Conservation (phyloP, 2,888 invertebrate genomes). For the Oxycera nigricornis region DNA sequence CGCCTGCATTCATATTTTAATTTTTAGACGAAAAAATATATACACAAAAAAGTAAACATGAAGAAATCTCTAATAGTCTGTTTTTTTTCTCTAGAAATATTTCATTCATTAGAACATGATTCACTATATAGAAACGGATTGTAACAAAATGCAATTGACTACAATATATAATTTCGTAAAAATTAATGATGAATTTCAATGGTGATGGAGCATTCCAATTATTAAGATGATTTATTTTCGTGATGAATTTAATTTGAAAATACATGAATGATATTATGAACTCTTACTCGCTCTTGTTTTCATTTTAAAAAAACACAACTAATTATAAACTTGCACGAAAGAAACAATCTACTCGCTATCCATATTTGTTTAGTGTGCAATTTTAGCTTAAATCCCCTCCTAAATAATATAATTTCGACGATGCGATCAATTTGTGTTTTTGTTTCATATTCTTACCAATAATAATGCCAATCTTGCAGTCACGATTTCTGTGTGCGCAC, state of each 20-base stretch:
- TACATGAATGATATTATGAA: background rate
- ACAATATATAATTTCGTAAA: background rate
- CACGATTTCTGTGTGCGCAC: conserved; percentile 81
- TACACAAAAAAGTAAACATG: background rate
- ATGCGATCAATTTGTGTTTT: conserved; percentile 7
- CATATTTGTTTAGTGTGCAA: too few species aligned
- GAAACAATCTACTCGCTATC: too few species aligned
- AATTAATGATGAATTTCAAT: background rate
- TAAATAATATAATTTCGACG: background rate
- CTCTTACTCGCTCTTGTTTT: background rate
- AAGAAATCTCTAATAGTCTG: background rate
- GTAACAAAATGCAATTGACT: background rate
- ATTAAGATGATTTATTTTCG: too few species aligned
- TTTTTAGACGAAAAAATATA: background rate
- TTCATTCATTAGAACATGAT: too few species aligned
- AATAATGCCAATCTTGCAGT: conserved; percentile 76
- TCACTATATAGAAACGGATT: too few species aligned
- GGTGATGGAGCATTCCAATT: conserved; percentile 25
- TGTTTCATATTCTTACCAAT: conserved; percentile 67
- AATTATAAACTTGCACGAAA: too few species aligned
- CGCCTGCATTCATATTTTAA: background rate
- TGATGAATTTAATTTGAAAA: background rate
- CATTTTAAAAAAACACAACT: too few species aligned
- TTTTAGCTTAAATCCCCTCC: too few species aligned
- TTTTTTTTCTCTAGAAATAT: background rate